A percentile compares a stretch with the other conserved stretches of the same genome.
Evolutionary conservation across 1,140 invertebrate genomes (phyloP).

Genomic region (Drosophila pandora): DNA sequence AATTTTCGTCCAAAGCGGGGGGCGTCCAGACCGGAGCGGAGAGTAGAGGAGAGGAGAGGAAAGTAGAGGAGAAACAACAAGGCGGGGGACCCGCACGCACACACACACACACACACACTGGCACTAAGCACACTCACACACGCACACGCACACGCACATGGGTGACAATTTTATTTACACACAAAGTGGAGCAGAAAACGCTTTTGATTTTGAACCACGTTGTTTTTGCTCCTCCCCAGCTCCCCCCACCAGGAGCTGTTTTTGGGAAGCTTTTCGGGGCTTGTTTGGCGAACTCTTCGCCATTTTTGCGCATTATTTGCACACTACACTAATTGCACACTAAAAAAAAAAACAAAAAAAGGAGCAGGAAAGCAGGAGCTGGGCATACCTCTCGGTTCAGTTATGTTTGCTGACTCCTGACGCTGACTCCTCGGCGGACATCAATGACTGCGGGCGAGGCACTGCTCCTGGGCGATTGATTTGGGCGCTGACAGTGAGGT

Average conservation of each 20-base stretch:
- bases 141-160: conserved; percentile 9
- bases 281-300: conserved; percentile 1
- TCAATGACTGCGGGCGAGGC: too few species aligned
- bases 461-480: too few species aligned
- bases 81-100: conserved; percentile 36
- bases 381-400: background rate
- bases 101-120: background rate
- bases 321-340: background rate
- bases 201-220: conserved; percentile 27
- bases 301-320: too few species aligned
- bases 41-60: conserved; percentile 22
- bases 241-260: background rate
- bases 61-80: conserved; percentile 7
- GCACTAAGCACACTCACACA: background rate
- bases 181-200: conserved; percentile 33
- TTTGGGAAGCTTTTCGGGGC: conserved; percentile 26
- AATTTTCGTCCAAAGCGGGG: conserved; percentile 31
- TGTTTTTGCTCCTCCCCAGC: conserved; percentile 4
- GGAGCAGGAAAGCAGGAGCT: background rate
- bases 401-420: background rate
- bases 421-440: too few species aligned
- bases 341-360: background rate
- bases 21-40: conserved; percentile 10
- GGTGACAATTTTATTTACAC: conserved; percentile 19
- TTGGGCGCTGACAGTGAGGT: too few species aligned